Percentiles rank a stretch among this genome's conserved stretches.
These are phyloP conservation scores for Matsumurasca onukii DNA, from an alignment of 1,140 invertebrate species.

Conservation along the genomic window DNA sequence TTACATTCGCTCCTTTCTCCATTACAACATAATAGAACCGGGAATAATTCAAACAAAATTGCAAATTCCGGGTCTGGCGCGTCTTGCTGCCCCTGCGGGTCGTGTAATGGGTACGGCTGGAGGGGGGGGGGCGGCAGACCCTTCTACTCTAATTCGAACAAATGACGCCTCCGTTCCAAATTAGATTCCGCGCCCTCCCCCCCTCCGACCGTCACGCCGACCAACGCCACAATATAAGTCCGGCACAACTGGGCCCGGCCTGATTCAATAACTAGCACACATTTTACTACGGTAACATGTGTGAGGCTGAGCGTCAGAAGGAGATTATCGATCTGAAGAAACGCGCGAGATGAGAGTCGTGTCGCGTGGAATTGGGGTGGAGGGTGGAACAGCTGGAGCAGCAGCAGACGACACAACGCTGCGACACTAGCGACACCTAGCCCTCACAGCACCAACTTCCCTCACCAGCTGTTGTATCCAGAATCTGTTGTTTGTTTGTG, in stretches of 20 bases:
- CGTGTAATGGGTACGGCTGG: slow-evolving; percentile 27
- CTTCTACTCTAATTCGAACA: slow-evolving; percentile 41
- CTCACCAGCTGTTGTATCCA: no score
- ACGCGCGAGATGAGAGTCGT: background rate
- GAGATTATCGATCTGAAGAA: slow-evolving; percentile 1
- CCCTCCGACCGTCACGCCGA: background rate
- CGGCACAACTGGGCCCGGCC: slow-evolving; percentile 26
- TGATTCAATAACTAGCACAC: slow-evolving; percentile 43
- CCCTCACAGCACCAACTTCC: background rate
- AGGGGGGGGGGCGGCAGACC: no score
- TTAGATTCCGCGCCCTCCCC: slow-evolving; percentile 37
- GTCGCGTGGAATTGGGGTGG: no score
- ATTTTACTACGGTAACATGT: slow-evolving; percentile 42
- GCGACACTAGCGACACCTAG: background rate
- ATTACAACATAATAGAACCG: slow-evolving; percentile 31
- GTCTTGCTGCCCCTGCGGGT: background rate
- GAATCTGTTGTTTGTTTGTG: no score
- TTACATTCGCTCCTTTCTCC: slow-evolving; percentile 20
- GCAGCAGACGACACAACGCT: background rate
- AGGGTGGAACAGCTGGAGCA: background rate
- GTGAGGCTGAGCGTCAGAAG: slow-evolving; percentile 34
- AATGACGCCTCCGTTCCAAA: slow-evolving; percentile 40
- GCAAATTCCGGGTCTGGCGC: slow-evolving; percentile 37
- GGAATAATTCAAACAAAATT: slow-evolving; percentile 41
- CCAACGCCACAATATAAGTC: slow-evolving; percentile 17